Percentiles rank a stretch among this genome's conserved stretches.
phyloP scores from a whole-genome alignment of 2,797 vertebrate genomes.

The Rhinophrynus dorsalis region DNA sequence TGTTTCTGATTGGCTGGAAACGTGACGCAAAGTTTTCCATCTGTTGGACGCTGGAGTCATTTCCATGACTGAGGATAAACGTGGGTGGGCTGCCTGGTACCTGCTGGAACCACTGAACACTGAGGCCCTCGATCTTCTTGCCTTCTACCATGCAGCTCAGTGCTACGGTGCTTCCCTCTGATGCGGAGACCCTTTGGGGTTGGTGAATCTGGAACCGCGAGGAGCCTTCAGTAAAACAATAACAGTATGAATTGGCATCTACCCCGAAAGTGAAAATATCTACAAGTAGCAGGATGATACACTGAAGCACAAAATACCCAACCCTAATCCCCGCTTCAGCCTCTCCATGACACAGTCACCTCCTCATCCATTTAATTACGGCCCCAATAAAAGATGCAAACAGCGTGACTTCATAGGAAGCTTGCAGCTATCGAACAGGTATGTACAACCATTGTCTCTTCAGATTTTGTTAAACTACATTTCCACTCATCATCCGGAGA shows the following conservation, averaged over 20 bases:
- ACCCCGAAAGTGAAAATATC: too few relatives aligned
- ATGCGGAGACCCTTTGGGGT: background rate
- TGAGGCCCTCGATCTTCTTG: background rate
- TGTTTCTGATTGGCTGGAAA: constrained; percentile 14
- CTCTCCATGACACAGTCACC: too few relatives aligned
- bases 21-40: background rate
- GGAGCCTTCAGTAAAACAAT: background rate
- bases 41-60: background rate
- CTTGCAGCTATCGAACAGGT: too few relatives aligned
- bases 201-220: background rate
- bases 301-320: too few relatives aligned
- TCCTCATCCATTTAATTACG: too few relatives aligned
- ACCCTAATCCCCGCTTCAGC: too few relatives aligned
- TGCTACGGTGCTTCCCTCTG: background rate
- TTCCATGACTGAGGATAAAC: constrained; percentile 1
- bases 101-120: constrained; percentile 28
- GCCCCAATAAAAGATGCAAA: too few relatives aligned
- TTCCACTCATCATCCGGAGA: too few relatives aligned
- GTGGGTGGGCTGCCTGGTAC: background rate
- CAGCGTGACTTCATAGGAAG: too few relatives aligned
- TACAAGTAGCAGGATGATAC: too few relatives aligned
- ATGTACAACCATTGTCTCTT: too few relatives aligned
- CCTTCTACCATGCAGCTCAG: constrained; percentile 11
- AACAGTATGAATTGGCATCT: background rate
- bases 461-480: too few relatives aligned